Base-by-base conservation (phyloP, 2,797 vertebrate genomes). In the Allobates femoralis region DNA sequence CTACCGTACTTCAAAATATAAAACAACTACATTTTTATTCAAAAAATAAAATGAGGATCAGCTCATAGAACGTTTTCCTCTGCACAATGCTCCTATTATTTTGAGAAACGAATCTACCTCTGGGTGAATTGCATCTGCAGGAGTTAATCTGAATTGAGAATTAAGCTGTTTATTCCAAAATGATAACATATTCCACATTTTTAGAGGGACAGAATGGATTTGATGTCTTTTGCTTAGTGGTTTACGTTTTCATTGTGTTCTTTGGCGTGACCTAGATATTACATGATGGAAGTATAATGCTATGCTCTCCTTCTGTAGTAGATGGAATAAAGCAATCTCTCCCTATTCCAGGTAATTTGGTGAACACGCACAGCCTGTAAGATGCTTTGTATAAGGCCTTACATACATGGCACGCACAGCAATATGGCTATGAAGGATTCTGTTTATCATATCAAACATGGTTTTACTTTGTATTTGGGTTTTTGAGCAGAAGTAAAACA, bases 191-290 rank as follows among this genome's bases (percentile, higher is more conserved):
- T 64, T 64, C 14, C 8, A 46, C 3, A 23, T 66, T 23, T 30
- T 37, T 50, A 32, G 32, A 78, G 37, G 10, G 5, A 34, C 18
- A 56, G 23, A 32, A 12, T 34, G 30, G 23, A 12, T 58, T 78
- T 75, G 3, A 32, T 32, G 28, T 56, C 2, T 23, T 73, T 19
- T 23, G 1, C 41, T n/a, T 60, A 60, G 21, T 60, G 23, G 30
- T 73, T 73, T 23, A 23, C 37, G 2, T 53, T 32, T 77, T 77
- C 28, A 55, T 18, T 76, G 7, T 26, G 12, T 56, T 34, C n/a
- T 53, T 26, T 73, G 50, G 8, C 4, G 7, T 85, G 84, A 85
- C 84, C 84, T 21, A 85, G 51, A 85, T 85, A 79, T 69, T 79
- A 58, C 60, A 79, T 60, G 66, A 37, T 32, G 30, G 23, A 80